Evolutionary conservation across 92 coral and sea anemone genomes (phyloP).

Genomic region (Actinostola sp.): DNA sequence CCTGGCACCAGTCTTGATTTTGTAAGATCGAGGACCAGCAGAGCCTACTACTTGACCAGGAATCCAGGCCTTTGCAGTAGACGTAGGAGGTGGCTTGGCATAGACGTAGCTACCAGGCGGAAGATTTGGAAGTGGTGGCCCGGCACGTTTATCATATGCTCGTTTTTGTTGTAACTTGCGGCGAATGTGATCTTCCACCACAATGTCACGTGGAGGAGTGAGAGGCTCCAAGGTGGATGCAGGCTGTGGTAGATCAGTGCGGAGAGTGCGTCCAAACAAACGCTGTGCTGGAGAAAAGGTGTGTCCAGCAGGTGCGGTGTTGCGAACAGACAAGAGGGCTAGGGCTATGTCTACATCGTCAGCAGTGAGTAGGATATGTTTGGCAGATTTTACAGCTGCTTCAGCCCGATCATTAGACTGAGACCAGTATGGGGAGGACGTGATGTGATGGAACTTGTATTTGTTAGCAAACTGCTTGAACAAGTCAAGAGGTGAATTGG

Average conservation of each 20-base stretch:
- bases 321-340: conserved; percentile 57
- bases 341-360: conserved; percentile 55
- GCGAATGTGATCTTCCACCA: no score
- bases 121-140: no score
- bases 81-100: no score
- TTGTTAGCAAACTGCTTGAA: conserved; percentile 20
- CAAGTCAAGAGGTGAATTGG: conserved; percentile 29
- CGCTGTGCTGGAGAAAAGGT: conserved; percentile 63
- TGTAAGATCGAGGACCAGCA: no score
- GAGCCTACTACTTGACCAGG: no score
- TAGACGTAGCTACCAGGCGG: no score
- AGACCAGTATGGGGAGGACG: conserved; percentile 59
- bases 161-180: no score
- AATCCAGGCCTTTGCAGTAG: no score
- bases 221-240: no score
- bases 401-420: conserved; percentile 62
- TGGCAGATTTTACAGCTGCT: conserved; percentile 59
- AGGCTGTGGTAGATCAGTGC: conserved; percentile 63
- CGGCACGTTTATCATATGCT: no score
- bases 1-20: no score
- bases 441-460: conserved; percentile 55
- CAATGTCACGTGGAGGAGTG: no score
- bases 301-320: conserved; percentile 58
- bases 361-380: conserved; percentile 46
- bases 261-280: conserved; percentile 44